phyloP scores from a whole-genome alignment of 2,113 vertebrate species.

The Phaetusa simplex region DNA sequence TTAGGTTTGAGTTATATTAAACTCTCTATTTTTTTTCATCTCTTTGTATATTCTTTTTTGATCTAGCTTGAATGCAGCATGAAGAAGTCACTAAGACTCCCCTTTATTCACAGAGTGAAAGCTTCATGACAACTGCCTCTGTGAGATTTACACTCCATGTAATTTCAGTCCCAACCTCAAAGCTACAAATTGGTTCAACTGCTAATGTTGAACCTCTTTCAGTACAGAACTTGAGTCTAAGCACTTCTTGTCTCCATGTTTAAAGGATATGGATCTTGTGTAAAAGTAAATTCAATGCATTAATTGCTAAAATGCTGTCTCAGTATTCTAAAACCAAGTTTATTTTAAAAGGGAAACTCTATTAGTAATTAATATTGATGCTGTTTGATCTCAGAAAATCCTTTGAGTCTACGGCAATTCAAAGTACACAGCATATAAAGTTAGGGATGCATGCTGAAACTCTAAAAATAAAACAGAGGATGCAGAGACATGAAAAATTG shows the following conservation, averaged over 20 bases:
- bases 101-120: background rate
- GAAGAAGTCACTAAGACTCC: background rate
- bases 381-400: slow-evolving; percentile 38
- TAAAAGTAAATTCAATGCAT: background rate
- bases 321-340: slow-evolving; percentile 8
- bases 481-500: background rate
- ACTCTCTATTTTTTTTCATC: background rate
- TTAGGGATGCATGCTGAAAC: background rate
- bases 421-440: background rate
- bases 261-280: background rate
- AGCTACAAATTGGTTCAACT: background rate
- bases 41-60: background rate
- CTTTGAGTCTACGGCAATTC: background rate
- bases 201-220: background rate
- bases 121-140: background rate
- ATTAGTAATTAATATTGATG: slow-evolving; percentile 51
- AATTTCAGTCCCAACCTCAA: background rate
- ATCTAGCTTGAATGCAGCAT: background rate
- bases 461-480: background rate
- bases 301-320: slow-evolving; percentile 19
- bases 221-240: background rate
- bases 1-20: background rate
- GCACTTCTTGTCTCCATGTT: background rate
- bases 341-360: background rate
- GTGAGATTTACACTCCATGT: background rate